phyloP scores from a whole-genome alignment of 2,888 invertebrate genomes.

The Erebia ligea region DNA sequence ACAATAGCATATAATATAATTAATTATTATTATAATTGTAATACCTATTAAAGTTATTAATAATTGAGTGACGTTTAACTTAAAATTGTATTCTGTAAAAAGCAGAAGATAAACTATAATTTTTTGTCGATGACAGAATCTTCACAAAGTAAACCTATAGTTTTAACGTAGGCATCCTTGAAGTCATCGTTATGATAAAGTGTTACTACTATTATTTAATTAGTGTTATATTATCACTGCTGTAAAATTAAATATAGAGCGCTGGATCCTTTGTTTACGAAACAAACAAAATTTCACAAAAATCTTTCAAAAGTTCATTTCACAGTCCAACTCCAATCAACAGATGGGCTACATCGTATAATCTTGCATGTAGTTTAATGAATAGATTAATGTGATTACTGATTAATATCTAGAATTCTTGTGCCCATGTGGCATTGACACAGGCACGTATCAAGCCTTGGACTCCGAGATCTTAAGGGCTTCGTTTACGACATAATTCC shows the following conservation, averaged over 20 bases:
- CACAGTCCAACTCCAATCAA: too few species aligned
- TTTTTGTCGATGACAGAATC: background rate
- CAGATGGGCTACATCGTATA: too few species aligned
- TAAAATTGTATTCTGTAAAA: background rate
- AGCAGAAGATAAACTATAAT: background rate
- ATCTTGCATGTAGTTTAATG: background rate
- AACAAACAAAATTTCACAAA: background rate
- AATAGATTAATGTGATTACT: slow-evolving; percentile 6
- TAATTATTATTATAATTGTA: background rate
- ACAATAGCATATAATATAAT: slow-evolving; percentile 29
- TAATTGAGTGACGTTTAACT: slow-evolving; percentile 28
- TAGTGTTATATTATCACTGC: too few species aligned
- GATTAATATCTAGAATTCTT: slow-evolving; percentile 28
- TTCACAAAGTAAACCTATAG: too few species aligned
- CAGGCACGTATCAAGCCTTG: slow-evolving; percentile 29
- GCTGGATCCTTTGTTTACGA: background rate
- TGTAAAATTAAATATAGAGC: background rate
- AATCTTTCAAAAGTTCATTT: too few species aligned
- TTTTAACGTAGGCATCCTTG: too few species aligned
- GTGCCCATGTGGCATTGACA: slow-evolving; percentile 22
- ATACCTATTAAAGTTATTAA: background rate
- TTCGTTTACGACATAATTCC: slow-evolving; percentile 32
- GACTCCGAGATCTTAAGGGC: slow-evolving; percentile 29
- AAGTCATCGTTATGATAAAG: too few species aligned
- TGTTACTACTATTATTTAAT: too few species aligned